phyloP scores from a whole-genome alignment of 2,113 vertebrate species.

The Micromys minutus region DNA sequence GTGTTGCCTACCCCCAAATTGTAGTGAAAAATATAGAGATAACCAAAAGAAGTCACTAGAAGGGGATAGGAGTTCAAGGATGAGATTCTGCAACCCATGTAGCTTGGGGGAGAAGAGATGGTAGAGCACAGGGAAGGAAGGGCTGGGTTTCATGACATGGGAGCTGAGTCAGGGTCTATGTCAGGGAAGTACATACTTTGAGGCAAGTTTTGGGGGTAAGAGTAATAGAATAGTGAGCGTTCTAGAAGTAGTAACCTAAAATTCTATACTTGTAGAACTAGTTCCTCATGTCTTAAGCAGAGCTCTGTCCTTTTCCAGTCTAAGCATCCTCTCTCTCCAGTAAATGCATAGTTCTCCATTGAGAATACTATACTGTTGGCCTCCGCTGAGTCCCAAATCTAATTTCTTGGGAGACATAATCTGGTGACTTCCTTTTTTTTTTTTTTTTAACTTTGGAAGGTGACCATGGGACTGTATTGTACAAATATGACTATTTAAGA shows the following conservation, averaged over 20 bases:
- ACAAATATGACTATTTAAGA: background rate
- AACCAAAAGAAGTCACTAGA: background rate
- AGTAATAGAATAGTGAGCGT: background rate
- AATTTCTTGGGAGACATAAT: background rate
- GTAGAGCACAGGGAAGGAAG: background rate
- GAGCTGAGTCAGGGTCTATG: background rate
- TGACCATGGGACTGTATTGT: background rate
- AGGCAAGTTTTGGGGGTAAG: background rate
- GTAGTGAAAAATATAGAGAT: background rate
- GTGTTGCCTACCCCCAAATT: background rate
- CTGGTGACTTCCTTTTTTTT: background rate
- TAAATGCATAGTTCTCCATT: background rate
- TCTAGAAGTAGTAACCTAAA: background rate
- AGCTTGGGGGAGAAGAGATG: background rate
- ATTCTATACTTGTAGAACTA: background rate
- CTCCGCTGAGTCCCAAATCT: background rate
- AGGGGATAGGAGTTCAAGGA: background rate
- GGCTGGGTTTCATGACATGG: background rate
- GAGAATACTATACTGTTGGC: background rate
- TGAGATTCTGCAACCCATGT: background rate
- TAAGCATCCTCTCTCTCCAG: background rate
- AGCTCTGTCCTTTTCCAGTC: background rate
- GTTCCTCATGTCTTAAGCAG: background rate
- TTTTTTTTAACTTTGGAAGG: background rate
- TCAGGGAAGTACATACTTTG: background rate